Percentiles rank a stretch among this genome's conserved stretches.
Conservation (phyloP, 1,140 invertebrate genomes). For the Ceratina japonica region DNA sequence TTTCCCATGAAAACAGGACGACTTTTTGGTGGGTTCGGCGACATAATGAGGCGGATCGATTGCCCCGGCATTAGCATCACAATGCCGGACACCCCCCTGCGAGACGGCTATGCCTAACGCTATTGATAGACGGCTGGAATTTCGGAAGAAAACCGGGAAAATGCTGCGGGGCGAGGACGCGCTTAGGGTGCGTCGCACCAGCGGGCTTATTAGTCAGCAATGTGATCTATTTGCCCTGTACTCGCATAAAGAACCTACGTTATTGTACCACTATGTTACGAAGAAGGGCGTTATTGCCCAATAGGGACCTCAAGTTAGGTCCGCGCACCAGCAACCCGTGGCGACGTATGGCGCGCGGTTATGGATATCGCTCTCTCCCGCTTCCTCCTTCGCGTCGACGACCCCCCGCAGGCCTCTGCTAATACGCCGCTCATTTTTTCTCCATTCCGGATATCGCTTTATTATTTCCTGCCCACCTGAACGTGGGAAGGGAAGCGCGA, state of each 20-base stretch:
- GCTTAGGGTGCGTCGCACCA: conserved; percentile 42
- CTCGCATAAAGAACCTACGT: conserved; percentile 74
- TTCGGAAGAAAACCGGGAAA: conserved; percentile 74
- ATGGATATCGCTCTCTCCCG: conserved; percentile 52
- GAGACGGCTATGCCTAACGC: conserved; percentile 67
- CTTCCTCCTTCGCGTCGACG: conserved; percentile 45
- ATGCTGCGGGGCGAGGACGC: conserved; percentile 25
- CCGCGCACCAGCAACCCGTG: conserved; percentile 50
- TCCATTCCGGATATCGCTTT: conserved; percentile 68
- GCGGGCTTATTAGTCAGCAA: conserved; percentile 73
- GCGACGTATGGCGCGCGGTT: conserved; percentile 66
- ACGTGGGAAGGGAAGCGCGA: conserved; percentile 40
- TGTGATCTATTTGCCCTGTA: conserved; percentile 79
- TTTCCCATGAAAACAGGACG: conserved; percentile 69
- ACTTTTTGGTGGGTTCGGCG: conserved; percentile 66
- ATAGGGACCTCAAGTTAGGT: conserved; percentile 74
- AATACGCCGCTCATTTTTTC: conserved; percentile 71
- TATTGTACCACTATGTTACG: conserved; percentile 76
- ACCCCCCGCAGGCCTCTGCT: conserved; percentile 53
- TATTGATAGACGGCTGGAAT: conserved; percentile 77
- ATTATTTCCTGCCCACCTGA: conserved; percentile 64
- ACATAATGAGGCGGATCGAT: conserved; percentile 78
- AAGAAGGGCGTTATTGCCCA: conserved; percentile 77
- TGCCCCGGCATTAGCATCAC: conserved; percentile 75
- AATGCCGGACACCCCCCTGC: conserved; percentile 70